Conservation (phyloP, 2,113 vertebrate species). For the Nesoenas mayeri region DNA sequence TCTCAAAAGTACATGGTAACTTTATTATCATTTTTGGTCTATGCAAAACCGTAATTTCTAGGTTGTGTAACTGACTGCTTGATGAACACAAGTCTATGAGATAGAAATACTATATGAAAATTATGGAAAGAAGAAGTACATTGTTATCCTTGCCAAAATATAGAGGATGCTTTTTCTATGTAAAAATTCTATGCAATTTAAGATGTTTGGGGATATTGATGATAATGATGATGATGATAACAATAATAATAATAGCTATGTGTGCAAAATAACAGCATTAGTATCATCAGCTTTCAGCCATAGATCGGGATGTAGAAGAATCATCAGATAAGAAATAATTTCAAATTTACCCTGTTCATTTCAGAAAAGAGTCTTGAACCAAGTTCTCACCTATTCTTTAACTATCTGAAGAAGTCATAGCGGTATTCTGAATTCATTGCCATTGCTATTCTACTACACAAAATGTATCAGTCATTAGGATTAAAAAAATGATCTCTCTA, state of each 20-base stretch:
- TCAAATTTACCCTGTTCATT: not conserved
- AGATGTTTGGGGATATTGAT: not conserved
- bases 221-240: no score
- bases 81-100: not conserved
- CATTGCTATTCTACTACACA: accelerated
- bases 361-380: not conserved
- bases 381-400: not conserved
- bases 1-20: not conserved
- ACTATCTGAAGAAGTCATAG: not conserved
- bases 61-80: not conserved
- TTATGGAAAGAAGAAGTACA: not conserved
- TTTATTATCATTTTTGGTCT: not conserved
- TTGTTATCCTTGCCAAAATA: not conserved
- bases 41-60: not conserved
- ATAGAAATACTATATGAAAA: not conserved
- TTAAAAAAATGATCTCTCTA: not conserved
- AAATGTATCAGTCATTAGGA: not conserved
- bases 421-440: not conserved
- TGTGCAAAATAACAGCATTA: not conserved
- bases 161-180: accelerated
- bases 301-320: not conserved
- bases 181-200: not conserved
- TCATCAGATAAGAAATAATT: not conserved
- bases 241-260: not conserved
- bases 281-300: not conserved